These are phyloP conservation scores for Halcyon leucocephala DNA, from an alignment of 2,797 vertebrate genomes.

Conservation along the genomic window DNA sequence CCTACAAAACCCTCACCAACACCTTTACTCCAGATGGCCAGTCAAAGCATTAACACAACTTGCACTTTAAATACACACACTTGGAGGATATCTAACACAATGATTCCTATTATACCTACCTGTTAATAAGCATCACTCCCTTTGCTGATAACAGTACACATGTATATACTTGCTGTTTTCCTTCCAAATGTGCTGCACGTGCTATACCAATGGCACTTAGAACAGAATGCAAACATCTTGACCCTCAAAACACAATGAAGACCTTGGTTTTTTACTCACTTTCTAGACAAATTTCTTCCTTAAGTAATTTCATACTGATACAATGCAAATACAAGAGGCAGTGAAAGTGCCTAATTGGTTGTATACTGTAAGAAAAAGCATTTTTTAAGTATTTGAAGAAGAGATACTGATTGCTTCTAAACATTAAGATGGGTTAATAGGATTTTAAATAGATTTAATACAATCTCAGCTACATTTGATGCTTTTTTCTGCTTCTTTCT, in stretches of 20 bases:
- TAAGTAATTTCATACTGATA: background rate
- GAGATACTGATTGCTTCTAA: background rate
- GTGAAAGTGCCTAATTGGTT: background rate
- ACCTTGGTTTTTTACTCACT: no score
- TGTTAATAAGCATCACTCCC: background rate
- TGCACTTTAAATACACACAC: no score
- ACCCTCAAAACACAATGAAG: background rate
- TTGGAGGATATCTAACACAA: background rate
- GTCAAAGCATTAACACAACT: background rate
- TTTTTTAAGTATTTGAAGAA: background rate
- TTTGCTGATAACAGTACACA: no score
- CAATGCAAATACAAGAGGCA: background rate
- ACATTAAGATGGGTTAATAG: background rate
- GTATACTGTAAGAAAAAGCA: background rate
- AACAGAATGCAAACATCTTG: background rate
- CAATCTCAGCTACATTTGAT: background rate
- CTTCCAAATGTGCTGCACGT: background rate
- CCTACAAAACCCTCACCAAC: background rate
- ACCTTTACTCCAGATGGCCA: background rate
- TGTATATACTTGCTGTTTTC: background rate
- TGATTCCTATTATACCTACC: background rate
- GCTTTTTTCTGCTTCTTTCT: background rate
- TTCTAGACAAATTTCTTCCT: background rate
- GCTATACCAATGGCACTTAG: fast-evolving
- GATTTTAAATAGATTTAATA: background rate